Evolutionary conservation across 2,888 invertebrate genomes (phyloP), one percentile per base, ranked within the genome.

Genomic region (Diarsia rubi): DNA sequence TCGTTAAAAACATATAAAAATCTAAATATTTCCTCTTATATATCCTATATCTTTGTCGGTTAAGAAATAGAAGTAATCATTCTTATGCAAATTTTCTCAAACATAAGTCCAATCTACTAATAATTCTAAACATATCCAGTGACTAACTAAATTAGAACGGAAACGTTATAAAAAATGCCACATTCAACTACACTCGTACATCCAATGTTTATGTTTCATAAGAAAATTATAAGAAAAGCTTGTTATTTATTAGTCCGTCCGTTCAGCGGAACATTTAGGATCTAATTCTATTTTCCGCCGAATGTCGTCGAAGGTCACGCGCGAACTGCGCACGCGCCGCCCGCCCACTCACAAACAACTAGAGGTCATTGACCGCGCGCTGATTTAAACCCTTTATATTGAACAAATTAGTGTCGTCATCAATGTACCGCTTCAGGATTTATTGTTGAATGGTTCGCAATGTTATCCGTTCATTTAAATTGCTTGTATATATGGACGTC

Each of bases 301-400:
- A 88, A 88, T 92, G 93, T 94, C 94, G 88, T 82, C 82, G 94
- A 95, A 95, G 94, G 95, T 95, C 94, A 90, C 71, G 69, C 85
- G 79, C 78, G 85, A 81, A 73, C 77, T 87, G 90, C 90, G 91
- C 90, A 89, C 90, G 90, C 92, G 91, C 92, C 91, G 92, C 92
- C 93, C 94, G 92, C 94, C 93, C 91, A 91, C 92, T 86, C 85
- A 90, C 90, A 92, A 95, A 94, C 93, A 94, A 91, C 81, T 83
- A 89, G 85, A 89, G 94, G 89, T 91, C 91, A 84, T 78, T 81
- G 92, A 93, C 88, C 93, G 85, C 77, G 75, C 81, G 80, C 86
- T 84, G 82, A 89, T 90, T 90, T 78, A 75, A 75, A 80, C 74
- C 81, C 79, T 83, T 80, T 78, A 82, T 71, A 86, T 76, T 81